Conservation (phyloP, 2,797 vertebrate species). For the Melanotaenia parkinsoni region DNA sequence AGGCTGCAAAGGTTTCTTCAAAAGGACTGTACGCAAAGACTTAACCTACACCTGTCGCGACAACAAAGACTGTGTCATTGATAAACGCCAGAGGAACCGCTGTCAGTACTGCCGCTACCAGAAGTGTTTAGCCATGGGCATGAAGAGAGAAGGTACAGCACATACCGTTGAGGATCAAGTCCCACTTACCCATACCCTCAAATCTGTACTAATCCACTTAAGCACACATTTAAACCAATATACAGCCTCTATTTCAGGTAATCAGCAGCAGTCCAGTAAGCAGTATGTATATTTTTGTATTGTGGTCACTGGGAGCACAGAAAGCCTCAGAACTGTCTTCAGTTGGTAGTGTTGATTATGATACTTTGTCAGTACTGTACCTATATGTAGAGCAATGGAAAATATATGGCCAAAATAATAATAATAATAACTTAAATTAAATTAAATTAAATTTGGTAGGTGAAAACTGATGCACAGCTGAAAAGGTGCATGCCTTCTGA, state of each 20-base stretch:
- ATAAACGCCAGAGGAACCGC: constrained; percentile 97
- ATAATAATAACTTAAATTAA: too few species aligned
- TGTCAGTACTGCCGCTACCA: constrained; percentile 99
- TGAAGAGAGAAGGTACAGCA: constrained; percentile 98
- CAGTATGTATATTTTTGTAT: background rate
- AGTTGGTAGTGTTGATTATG: too few species aligned
- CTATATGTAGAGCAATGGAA: background rate
- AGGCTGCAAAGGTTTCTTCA: constrained; percentile 98
- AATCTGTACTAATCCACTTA: constrained; percentile 30
- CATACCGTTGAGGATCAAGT: constrained; percentile 84
- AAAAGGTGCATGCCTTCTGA: background rate
- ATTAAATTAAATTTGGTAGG: too few species aligned
- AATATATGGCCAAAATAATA: background rate
- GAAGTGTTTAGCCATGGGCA: constrained; percentile 99
- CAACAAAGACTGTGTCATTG: constrained; percentile 96
- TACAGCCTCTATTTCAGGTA: constrained; percentile 2
- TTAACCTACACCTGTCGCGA: constrained; percentile 96
- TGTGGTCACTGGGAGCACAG: background rate
- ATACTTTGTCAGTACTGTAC: too few species aligned
- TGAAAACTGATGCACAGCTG: too few species aligned
- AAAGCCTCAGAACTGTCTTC: background rate
- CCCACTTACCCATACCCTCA: constrained; percentile 46
- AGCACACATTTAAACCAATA: constrained; percentile 16
- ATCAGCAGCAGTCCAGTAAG: background rate
- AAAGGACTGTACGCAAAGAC: constrained; percentile 96